Conservation (phyloP, 2,113 vertebrate genomes). For the Indicator indicator region DNA sequence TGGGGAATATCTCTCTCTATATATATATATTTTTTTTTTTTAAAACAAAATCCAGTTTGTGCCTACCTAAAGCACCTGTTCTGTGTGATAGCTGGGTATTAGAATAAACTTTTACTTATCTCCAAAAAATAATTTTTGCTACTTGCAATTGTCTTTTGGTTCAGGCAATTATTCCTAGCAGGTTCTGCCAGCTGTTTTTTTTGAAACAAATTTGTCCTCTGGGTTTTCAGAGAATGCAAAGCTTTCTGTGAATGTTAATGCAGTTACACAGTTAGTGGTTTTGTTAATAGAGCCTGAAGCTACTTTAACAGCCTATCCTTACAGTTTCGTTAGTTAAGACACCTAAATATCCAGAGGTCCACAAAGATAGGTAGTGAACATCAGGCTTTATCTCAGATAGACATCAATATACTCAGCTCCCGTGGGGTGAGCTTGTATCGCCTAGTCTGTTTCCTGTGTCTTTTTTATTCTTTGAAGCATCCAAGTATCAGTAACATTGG, state of each 20-base stretch:
- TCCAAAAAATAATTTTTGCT: background rate
- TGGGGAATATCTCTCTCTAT: accelerated
- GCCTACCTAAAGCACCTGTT: background rate
- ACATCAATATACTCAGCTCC: background rate
- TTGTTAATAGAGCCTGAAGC: background rate
- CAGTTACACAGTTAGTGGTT: background rate
- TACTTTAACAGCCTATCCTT: background rate
- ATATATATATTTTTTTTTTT: background rate
- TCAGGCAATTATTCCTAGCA: background rate
- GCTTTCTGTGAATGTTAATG: background rate
- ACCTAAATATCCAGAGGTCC: background rate
- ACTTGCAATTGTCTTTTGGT: background rate
- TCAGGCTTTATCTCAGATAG: background rate
- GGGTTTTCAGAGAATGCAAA: background rate
- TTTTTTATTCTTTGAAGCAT: conserved; percentile 24
- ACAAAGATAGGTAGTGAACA: background rate
- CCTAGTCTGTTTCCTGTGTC: background rate
- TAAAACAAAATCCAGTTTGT: background rate
- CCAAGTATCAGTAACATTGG: background rate
- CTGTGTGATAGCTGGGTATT: background rate
- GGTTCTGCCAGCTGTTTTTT: background rate
- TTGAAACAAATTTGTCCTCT: background rate
- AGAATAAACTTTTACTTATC: background rate
- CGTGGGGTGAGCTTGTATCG: background rate
- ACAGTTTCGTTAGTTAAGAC: background rate